phyloP scores from a whole-genome alignment of 2,113 vertebrate species.

The Catharus fuscescens region DNA sequence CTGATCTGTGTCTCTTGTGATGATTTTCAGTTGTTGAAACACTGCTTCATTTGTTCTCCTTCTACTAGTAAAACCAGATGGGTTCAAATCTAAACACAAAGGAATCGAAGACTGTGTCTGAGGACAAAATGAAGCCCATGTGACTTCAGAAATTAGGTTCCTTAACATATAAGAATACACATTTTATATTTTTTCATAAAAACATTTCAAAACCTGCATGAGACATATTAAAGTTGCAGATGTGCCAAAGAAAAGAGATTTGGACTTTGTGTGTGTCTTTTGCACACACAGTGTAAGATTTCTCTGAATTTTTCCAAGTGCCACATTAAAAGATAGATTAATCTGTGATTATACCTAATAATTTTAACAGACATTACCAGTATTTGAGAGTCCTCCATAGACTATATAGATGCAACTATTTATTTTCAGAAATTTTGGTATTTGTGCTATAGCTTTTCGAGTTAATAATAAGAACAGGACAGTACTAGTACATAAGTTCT shows the following conservation, averaged over 20 bases:
- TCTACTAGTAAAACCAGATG: neutral
- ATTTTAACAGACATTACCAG: neutral
- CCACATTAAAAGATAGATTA: slow-evolving; percentile 4
- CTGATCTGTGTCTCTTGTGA: neutral
- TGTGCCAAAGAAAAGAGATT: neutral
- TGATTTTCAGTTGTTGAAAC: slow-evolving; percentile 18
- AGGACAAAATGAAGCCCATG: neutral
- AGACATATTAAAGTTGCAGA: neutral
- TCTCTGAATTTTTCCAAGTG: neutral
- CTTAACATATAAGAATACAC: neutral
- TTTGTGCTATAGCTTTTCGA: neutral
- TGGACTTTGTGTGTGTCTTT: neutral
- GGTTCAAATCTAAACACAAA: neutral
- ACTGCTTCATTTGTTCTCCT: neutral
- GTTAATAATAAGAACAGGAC: neutral
- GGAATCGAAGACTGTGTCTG: neutral
- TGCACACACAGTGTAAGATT: neutral
- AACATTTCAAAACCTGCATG: neutral
- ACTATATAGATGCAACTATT: neutral
- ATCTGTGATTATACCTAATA: neutral
- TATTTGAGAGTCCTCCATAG: neutral
- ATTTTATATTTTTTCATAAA: neutral
- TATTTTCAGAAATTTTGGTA: neutral
- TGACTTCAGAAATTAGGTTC: neutral
- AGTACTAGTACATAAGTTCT: neutral